Conservation (phyloP, 1,140 invertebrate genomes). For the Camponotus floridanus region DNA sequence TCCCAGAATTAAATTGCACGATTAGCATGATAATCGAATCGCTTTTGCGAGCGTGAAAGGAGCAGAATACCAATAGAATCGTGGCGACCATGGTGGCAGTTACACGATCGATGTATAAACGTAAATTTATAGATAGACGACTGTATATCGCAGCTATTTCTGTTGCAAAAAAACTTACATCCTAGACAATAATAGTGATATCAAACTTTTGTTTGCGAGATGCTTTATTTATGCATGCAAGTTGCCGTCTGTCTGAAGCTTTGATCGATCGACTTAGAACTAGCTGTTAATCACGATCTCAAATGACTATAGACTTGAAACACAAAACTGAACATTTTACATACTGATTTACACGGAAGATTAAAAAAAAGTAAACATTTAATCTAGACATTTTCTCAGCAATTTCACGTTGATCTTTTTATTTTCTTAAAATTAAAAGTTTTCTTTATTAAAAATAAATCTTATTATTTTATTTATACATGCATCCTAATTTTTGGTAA, state of each 20-base stretch:
- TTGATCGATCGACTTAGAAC: background rate
- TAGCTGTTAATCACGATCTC: background rate
- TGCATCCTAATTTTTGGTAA: background rate
- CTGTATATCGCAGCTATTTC: background rate
- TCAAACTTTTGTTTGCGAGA: constrained; percentile 25
- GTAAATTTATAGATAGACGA: background rate
- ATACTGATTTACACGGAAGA: background rate
- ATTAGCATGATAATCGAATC: constrained; percentile 19
- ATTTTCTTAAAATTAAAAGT: too few relatives aligned
- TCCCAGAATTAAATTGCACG: constrained; percentile 35
- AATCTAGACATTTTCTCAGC: background rate
- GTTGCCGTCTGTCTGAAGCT: background rate
- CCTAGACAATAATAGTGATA: background rate
- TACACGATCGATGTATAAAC: constrained; percentile 9
- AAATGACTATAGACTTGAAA: background rate
- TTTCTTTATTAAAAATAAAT: background rate
- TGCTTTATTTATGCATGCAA: constrained; percentile 5
- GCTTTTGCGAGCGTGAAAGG: background rate
- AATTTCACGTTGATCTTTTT: background rate
- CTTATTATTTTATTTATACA: background rate
- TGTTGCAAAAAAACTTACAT: constrained; percentile 15
- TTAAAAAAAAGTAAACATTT: background rate
- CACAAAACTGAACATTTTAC: background rate
- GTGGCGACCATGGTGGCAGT: background rate
- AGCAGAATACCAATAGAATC: constrained; percentile 14